Percentiles rank a stretch among this genome's conserved stretches.
These are phyloP conservation scores for Cheilosia pagana DNA, from an alignment of 2,888 invertebrate species.

Conservation along the genomic window DNA sequence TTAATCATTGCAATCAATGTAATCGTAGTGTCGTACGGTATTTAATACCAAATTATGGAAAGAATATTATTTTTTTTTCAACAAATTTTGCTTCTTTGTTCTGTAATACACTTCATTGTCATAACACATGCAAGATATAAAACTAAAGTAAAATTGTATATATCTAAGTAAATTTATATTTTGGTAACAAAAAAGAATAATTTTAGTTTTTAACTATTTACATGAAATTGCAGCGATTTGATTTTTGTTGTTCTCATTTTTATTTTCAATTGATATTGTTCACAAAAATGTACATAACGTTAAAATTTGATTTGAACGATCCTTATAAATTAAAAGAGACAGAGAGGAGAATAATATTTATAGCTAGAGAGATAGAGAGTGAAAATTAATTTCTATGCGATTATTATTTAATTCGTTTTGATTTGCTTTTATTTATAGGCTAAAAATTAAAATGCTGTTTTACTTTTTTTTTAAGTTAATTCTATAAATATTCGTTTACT, in stretches of 20 bases:
- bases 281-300: conserved; percentile 54
- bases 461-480: conserved; percentile 25
- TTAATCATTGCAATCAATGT: conserved; percentile 48
- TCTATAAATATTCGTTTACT: conserved; percentile 60
- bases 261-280: conserved; percentile 51
- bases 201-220: conserved; percentile 53
- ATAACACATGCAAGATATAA: conserved; percentile 30
- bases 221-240: conserved; percentile 27
- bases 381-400: conserved; percentile 7
- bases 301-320: conserved; percentile 64
- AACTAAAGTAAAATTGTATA: not conserved
- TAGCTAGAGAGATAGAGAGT: conserved; percentile 26
- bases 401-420: conserved; percentile 41
- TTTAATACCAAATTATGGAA: conserved; percentile 64
- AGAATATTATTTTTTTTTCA: conserved; percentile 40
- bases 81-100: conserved; percentile 33
- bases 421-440: conserved; percentile 7
- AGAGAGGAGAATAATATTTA: conserved; percentile 14
- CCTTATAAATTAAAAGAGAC: conserved; percentile 31
- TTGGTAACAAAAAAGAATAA: conserved; percentile 40
- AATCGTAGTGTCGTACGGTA: conserved; percentile 64
- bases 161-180: conserved; percentile 5
- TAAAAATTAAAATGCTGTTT: conserved; percentile 11
- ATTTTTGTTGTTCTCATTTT: conserved; percentile 4
- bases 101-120: conserved; percentile 40